Conservation (phyloP, 2,888 invertebrate genomes). For the Sturmia bella region DNA sequence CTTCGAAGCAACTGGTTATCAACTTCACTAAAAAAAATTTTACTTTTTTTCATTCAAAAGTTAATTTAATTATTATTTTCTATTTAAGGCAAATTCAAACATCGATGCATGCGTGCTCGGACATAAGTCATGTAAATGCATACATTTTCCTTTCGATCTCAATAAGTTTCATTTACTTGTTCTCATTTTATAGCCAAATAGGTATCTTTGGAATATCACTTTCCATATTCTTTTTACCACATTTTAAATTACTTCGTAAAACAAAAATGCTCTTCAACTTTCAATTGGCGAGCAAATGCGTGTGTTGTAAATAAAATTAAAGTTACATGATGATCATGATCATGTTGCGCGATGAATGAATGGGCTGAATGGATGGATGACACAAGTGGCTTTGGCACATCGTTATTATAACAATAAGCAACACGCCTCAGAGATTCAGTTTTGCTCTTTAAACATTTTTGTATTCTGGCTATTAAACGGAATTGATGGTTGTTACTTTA, state of each 20-base stretch:
- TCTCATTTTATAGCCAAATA: no score
- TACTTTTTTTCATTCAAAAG: no score
- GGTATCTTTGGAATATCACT: constrained; percentile 12
- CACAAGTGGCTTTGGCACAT: constrained; percentile 81
- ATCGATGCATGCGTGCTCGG: no score
- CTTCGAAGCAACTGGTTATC: no score
- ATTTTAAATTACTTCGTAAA: constrained; percentile 57
- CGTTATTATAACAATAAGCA: constrained; percentile 81
- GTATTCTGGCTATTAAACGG: neutral
- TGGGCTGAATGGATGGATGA: no score
- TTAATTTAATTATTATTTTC: no score
- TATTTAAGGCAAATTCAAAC: no score
- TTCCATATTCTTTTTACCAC: constrained; percentile 20
- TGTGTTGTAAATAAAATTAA: constrained; percentile 27
- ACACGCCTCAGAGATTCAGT: constrained; percentile 78
- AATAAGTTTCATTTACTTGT: no score
- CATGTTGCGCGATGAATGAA: constrained; percentile 50
- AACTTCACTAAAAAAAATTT: no score
- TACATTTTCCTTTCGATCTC: no score
- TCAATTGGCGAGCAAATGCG: constrained; percentile 13
- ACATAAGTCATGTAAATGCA: no score
- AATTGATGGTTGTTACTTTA: constrained; percentile 24
- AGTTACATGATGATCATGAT: constrained; percentile 58
- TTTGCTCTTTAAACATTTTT: constrained; percentile 66
- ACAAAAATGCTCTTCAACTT: constrained; percentile 11